These are phyloP conservation scores for Priocnemis perturbator DNA, from an alignment of 2,888 invertebrate species.

Conservation along the genomic window DNA sequence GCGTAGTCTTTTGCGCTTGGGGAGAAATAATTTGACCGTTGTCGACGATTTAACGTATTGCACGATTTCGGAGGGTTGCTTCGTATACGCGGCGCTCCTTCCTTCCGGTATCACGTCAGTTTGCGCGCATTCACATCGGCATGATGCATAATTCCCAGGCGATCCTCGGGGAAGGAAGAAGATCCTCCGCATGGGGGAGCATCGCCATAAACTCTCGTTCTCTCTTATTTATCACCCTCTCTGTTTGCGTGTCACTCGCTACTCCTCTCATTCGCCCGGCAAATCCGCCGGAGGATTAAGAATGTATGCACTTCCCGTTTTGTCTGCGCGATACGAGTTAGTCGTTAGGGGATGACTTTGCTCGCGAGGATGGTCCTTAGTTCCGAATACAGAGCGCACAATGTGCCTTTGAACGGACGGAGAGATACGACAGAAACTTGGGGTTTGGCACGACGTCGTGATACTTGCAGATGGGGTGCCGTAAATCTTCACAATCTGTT, in stretches of 20 bases:
- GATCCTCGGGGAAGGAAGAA: constrained; percentile 40
- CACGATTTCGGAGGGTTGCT: too few species aligned
- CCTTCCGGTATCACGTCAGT: constrained; percentile 52
- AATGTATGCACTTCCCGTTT: constrained; percentile 50
- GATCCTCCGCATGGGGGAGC: constrained; percentile 27
- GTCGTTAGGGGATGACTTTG: constrained; percentile 3
- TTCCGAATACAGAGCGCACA: too few species aligned
- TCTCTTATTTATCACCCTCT: constrained; percentile 57
- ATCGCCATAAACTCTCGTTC: constrained; percentile 47
- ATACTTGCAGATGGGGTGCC: too few species aligned
- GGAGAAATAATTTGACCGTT: too few species aligned
- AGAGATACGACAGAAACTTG: too few species aligned
- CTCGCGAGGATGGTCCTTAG: too few species aligned
- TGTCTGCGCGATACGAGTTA: constrained; percentile 23
- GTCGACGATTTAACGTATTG: too few species aligned
- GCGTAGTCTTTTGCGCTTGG: too few species aligned
- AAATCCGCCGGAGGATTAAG: constrained; percentile 45
- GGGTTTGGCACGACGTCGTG: too few species aligned
- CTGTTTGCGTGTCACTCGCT: constrained; percentile 30
- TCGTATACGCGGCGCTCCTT: constrained; percentile 22
- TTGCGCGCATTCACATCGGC: constrained; percentile 47
- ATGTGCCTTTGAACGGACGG: too few species aligned
- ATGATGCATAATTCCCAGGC: constrained; percentile 50
- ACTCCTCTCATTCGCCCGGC: constrained; percentile 42
- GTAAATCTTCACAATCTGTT: too few species aligned